Percentiles rank a stretch among this genome's conserved stretches.
Evolutionary conservation across 1,140 invertebrate species (phyloP).

Genomic region (Drosophila sp.): DNA sequence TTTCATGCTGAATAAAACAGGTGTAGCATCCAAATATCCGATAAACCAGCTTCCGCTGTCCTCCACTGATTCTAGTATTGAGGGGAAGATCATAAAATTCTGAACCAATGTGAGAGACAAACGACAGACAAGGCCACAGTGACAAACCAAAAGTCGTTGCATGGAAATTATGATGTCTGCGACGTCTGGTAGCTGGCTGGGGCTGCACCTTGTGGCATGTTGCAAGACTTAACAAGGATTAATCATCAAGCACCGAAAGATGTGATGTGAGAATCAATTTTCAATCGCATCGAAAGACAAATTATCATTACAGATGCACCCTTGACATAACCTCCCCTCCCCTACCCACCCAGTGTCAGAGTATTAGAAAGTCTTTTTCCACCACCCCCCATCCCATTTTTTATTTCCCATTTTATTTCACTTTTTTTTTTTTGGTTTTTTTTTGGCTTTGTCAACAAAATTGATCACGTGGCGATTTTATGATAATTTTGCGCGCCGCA

Average conservation of each 20-base stretch:
- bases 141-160: constrained; percentile 12
- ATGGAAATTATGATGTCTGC: constrained; percentile 20
- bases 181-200: not conserved
- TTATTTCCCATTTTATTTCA: not conserved
- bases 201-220: constrained; percentile 25
- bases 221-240: constrained; percentile 40
- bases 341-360: not conserved
- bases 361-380: constrained; percentile 17
- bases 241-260: constrained; percentile 25
- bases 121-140: not conserved
- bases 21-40: too few species aligned
- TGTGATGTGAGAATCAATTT: constrained; percentile 17
- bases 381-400: not conserved
- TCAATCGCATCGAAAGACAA: constrained; percentile 6
- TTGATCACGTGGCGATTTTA: constrained; percentile 49
- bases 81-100: not conserved
- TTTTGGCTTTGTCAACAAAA: not conserved
- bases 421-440: not conserved
- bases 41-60: too few species aligned
- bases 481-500: constrained; percentile 34
- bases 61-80: not conserved
- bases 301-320: constrained; percentile 20
- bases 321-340: constrained; percentile 9
- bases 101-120: constrained; percentile 2
- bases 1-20: too few species aligned